A percentile compares a stretch with the other conserved stretches of the same genome.
Evolutionary conservation across 1,140 invertebrate species (phyloP).

Genomic region (Drosophila pallidifrons): DNA sequence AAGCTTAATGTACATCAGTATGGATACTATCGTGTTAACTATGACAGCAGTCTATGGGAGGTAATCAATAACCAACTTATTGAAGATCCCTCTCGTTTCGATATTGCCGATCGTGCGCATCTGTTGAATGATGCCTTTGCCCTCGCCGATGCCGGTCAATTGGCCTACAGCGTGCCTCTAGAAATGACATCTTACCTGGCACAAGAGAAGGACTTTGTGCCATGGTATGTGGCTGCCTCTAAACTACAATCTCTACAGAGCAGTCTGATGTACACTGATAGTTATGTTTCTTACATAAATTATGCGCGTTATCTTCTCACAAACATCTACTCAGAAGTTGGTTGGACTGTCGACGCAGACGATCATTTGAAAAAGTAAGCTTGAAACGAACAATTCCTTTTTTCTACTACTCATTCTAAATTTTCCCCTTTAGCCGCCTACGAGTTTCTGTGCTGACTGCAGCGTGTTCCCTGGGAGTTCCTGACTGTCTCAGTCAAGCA

Average conservation of each 20-base stretch:
- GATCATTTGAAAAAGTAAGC: conserved; percentile 87
- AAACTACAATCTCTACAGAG: conserved; percentile 87
- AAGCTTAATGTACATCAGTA: conserved; percentile 94
- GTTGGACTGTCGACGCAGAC: conserved; percentile 86
- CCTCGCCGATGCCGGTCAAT: conserved; percentile 89
- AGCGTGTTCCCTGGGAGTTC: conserved; percentile 87
- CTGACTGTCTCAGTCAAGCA: conserved; percentile 87
- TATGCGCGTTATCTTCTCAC: conserved; percentile 86
- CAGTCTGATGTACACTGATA: conserved; percentile 86
- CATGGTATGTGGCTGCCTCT: conserved; percentile 89
- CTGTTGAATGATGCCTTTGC: conserved; percentile 94
- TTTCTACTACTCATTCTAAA: background rate
- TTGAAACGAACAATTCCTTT: background rate
- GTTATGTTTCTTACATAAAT: conserved; percentile 87
- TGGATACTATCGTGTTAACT: conserved; percentile 96
- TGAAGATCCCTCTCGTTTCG: conserved; percentile 84
- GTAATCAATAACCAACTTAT: conserved; percentile 87
- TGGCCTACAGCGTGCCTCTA: conserved; percentile 89
- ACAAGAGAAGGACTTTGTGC: conserved; percentile 89
- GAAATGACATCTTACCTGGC: conserved; percentile 89
- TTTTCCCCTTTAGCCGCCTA: conserved; percentile 84
- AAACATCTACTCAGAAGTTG: conserved; percentile 86
- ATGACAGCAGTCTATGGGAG: conserved; percentile 89
- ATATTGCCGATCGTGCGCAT: conserved; percentile 91
- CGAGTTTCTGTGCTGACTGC: conserved; percentile 87